Evolutionary conservation across 2,888 invertebrate genomes (phyloP).

Genomic region (Epirrhoe tristata): DNA sequence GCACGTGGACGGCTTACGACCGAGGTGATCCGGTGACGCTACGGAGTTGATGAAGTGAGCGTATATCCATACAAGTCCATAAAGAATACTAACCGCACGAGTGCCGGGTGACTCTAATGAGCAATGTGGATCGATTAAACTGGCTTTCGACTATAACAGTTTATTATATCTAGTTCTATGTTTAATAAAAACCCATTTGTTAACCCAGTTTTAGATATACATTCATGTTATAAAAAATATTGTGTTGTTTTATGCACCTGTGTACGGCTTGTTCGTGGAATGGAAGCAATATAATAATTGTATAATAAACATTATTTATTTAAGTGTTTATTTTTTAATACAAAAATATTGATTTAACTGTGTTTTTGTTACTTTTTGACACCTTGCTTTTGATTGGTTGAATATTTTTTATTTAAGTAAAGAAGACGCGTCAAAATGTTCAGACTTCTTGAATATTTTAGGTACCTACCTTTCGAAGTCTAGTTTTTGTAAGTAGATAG

Average conservation of each 20-base stretch:
- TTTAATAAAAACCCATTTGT: constrained; percentile 22
- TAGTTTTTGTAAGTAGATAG: too few relatives aligned
- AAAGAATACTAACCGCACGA: too few relatives aligned
- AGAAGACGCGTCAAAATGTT: too few relatives aligned
- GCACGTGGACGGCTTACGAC: too few relatives aligned
- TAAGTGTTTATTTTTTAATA: constrained; percentile 74
- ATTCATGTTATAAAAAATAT: constrained; percentile 42
- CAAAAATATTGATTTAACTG: constrained; percentile 54
- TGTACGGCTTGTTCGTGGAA: constrained; percentile 35
- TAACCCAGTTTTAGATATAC: constrained; percentile 37
- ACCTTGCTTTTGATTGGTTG: background rate
- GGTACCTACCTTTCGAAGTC: too few relatives aligned
- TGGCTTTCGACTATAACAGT: constrained; percentile 6
- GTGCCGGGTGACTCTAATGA: background rate
- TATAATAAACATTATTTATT: constrained; percentile 52
- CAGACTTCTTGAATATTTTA: too few relatives aligned
- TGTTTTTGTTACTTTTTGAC: constrained; percentile 34
- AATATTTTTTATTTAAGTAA: too few relatives aligned
- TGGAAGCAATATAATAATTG: constrained; percentile 63
- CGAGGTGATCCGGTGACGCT: too few relatives aligned
- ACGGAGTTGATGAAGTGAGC: too few relatives aligned
- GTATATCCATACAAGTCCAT: too few relatives aligned
- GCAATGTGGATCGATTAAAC: background rate
- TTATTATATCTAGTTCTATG: constrained; percentile 22
- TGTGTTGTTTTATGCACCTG: constrained; percentile 42